Conservation (phyloP, 2,888 invertebrate species). For the Stenolophus ochropezus region DNA sequence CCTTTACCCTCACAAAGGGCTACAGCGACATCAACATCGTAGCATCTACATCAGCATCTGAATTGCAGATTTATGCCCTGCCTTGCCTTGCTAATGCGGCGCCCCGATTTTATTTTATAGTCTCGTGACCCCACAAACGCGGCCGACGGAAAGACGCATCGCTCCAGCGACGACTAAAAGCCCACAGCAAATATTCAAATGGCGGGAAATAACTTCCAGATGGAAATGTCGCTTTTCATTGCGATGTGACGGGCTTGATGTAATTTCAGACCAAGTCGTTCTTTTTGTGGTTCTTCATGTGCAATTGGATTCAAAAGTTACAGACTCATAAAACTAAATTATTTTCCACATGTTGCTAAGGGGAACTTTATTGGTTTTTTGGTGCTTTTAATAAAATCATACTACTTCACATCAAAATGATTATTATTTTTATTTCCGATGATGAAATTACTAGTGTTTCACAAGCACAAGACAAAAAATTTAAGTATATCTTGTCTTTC, state of each 20-base stretch:
- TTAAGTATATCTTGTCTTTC: too few species aligned
- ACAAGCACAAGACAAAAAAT: too few species aligned
- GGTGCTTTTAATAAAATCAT: too few species aligned
- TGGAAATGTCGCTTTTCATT: constrained; percentile 27
- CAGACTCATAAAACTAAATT: too few species aligned
- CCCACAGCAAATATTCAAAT: constrained; percentile 63
- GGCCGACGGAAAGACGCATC: constrained; percentile 62
- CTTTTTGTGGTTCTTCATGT: too few species aligned
- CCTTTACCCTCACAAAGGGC: constrained; percentile 11
- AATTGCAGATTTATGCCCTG: constrained; percentile 45
- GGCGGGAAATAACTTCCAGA: constrained; percentile 54
- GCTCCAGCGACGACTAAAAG: background rate
- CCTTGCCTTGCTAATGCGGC: constrained; percentile 10
- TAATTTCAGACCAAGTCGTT: too few species aligned
- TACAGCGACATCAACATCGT: constrained; percentile 14
- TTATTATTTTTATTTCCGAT: too few species aligned
- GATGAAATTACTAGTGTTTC: too few species aligned
- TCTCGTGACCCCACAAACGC: constrained; percentile 59
- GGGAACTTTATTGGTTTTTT: too few species aligned
- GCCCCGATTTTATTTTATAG: constrained; percentile 64
- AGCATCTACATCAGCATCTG: constrained; percentile 8
- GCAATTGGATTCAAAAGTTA: too few species aligned
- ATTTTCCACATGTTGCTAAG: too few species aligned
- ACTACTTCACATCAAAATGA: too few species aligned
- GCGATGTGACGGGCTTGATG: background rate